phyloP scores from a whole-genome alignment of 2,113 vertebrate genomes.

The Istiophorus platypterus region DNA sequence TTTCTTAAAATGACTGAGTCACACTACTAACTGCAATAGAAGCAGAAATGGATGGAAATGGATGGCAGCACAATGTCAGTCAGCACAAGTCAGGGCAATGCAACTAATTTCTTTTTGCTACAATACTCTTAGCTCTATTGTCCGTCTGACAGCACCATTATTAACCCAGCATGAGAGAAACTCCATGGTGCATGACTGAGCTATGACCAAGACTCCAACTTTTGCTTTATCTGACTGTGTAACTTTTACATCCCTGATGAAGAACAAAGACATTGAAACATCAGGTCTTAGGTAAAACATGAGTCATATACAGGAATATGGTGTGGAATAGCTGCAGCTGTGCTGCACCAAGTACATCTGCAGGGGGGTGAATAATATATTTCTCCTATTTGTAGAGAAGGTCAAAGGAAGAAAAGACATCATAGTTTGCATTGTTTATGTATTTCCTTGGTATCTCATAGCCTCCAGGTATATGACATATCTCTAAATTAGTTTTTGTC shows the following conservation, averaged over 20 bases:
- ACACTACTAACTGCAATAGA: no score
- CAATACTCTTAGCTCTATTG: no score
- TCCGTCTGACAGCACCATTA: not conserved
- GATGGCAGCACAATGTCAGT: no score
- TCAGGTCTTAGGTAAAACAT: not conserved
- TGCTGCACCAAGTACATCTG: not conserved
- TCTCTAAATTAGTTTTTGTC: conserved; percentile 16
- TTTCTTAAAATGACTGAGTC: no score
- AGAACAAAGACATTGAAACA: conserved; percentile 4
- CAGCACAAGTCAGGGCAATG: no score
- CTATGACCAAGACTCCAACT: not conserved
- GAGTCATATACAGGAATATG: not conserved
- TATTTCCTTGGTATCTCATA: not conserved
- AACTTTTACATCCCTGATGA: not conserved
- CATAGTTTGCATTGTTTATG: conserved; percentile 10
- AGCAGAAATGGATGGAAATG: no score
- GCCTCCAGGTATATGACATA: conserved; percentile 28
- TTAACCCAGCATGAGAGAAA: not conserved
- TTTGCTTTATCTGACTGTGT: conserved; percentile 7
- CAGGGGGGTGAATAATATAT: not conserved
- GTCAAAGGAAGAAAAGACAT: not conserved
- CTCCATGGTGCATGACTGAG: not conserved
- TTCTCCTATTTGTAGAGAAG: not conserved
- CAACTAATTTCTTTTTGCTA: no score
- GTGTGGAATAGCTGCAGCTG: not conserved